Percentiles rank a stretch among this genome's conserved stretches.
Conservation (phyloP, 2,888 invertebrate genomes). For the Sesia apiformis region DNA sequence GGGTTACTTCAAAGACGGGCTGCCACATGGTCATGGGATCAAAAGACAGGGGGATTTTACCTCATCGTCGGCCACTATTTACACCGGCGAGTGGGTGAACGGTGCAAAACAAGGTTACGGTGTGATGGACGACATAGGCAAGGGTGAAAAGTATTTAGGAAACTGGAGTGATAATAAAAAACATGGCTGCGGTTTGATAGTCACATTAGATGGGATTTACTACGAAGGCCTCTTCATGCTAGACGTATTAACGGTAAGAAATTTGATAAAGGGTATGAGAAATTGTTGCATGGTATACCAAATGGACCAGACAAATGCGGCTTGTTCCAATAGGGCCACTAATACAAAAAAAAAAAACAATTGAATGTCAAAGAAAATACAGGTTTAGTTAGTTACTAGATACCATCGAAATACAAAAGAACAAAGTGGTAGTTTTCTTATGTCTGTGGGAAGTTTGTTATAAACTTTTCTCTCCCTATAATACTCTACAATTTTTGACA, state of each 20-base stretch:
- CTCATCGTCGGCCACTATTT: slow-evolving; percentile 82
- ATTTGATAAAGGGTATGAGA: not conserved
- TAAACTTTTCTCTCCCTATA: no score
- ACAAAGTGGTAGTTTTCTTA: no score
- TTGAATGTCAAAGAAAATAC: no score
- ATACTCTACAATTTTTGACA: no score
- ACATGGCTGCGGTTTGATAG: slow-evolving; percentile 88
- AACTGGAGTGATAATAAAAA: slow-evolving; percentile 90
- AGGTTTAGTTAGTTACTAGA: no score
- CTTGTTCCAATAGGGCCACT: no score
- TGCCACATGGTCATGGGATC: slow-evolving; percentile 89
- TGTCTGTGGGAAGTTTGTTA: no score
- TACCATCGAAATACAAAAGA: no score
- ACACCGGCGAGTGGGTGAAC: slow-evolving; percentile 90
- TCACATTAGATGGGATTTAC: slow-evolving; percentile 92
- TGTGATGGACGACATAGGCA: slow-evolving; percentile 89
- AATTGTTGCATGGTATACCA: no score
- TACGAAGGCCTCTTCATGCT: slow-evolving; percentile 91
- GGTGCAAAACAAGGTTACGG: slow-evolving; percentile 90
- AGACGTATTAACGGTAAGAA: slow-evolving; percentile 82
- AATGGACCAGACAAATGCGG: no score
- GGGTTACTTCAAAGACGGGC: slow-evolving; percentile 89
- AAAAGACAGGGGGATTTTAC: slow-evolving; percentile 86
- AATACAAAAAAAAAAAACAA: no score
- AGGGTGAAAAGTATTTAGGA: slow-evolving; percentile 93